phyloP scores from a whole-genome alignment of 2,797 vertebrate genomes.

The Choloepus didactylus region DNA sequence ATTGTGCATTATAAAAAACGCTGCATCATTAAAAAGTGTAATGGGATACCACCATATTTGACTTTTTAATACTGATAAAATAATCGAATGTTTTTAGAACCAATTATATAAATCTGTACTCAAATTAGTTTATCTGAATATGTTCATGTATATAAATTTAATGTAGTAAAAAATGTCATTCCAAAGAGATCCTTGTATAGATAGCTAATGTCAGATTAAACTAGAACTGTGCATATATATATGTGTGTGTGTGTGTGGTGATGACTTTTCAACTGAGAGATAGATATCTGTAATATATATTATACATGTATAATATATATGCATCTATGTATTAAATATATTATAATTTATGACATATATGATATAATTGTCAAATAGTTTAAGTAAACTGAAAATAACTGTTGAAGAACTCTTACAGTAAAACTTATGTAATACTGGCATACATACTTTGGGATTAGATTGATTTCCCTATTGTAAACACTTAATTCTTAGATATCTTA shows the following conservation, averaged over 20 bases:
- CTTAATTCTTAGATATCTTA: background rate
- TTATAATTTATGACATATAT: background rate
- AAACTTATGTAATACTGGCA: background rate
- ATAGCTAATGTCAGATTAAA: background rate
- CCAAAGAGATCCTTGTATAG: background rate
- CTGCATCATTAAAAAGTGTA: background rate
- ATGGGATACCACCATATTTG: background rate
- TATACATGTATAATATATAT: background rate
- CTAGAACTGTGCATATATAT: background rate
- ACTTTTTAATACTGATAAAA: slow-evolving; percentile 1
- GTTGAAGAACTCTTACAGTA: background rate
- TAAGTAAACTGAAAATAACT: background rate
- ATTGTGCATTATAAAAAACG: background rate
- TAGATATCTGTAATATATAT: background rate
- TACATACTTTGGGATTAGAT: background rate
- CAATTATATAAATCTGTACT: background rate
- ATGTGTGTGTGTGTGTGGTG: background rate
- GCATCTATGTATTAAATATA: background rate
- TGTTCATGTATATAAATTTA: background rate
- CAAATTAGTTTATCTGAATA: background rate
- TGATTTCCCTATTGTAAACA: background rate
- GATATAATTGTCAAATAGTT: background rate
- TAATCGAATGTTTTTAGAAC: background rate
- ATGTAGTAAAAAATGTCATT: background rate
- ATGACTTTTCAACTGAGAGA: background rate